Evolutionary conservation across 2,113 vertebrate genomes (phyloP).

Genomic region (Isurus oxyrinchus): DNA sequence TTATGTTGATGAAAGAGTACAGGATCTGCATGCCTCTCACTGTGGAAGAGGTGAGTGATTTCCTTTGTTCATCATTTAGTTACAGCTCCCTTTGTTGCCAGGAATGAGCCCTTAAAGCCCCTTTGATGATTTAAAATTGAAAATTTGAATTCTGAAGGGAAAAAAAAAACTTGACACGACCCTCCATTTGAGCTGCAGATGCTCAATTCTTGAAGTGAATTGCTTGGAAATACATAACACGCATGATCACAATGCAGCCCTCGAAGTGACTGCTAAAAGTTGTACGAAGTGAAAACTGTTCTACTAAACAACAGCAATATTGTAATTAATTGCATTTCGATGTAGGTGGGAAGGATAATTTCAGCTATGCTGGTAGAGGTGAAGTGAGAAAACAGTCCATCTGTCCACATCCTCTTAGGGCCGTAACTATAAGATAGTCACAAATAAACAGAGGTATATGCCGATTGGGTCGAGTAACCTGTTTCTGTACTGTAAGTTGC

Average conservation of each 20-base stretch:
- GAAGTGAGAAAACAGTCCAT: background rate
- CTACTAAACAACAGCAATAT: background rate
- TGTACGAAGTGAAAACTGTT: background rate
- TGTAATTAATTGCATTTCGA: background rate
- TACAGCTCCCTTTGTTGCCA: too few relatives aligned
- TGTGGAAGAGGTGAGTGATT: conserved; percentile 75
- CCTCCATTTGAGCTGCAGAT: background rate
- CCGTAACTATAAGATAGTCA: background rate
- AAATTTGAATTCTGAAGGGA: background rate
- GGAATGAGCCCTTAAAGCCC: background rate
- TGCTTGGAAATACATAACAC: background rate
- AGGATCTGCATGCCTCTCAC: conserved; percentile 88
- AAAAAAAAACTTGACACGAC: background rate
- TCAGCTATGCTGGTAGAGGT: background rate
- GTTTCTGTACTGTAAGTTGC: background rate
- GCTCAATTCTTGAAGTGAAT: background rate
- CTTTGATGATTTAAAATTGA: background rate
- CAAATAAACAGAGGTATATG: background rate
- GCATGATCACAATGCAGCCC: background rate
- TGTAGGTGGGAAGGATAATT: background rate
- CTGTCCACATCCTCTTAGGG: background rate
- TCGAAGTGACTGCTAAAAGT: background rate
- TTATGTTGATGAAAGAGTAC: conserved; percentile 86
- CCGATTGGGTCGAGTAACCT: background rate
- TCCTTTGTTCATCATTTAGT: background rate